These are phyloP conservation scores for Tupaia chinensis DNA, from an alignment of 2,113 vertebrate species.

Conservation along the genomic window DNA sequence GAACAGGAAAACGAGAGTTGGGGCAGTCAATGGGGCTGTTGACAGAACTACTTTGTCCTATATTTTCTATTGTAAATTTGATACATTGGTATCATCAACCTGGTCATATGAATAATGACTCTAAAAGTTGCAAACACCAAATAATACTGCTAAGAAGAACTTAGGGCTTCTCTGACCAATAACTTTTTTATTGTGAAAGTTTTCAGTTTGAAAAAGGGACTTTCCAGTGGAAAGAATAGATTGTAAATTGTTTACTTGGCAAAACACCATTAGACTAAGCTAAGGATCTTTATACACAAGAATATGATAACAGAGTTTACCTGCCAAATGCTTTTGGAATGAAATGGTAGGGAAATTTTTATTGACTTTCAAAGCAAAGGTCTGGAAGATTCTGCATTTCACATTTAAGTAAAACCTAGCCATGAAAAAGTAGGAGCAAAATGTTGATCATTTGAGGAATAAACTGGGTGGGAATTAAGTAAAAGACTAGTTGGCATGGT, in stretches of 20 bases:
- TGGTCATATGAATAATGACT: slow-evolving; percentile 36
- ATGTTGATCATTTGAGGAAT: not conserved
- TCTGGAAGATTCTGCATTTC: slow-evolving; percentile 34
- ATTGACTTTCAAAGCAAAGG: slow-evolving; percentile 51
- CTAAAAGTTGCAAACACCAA: slow-evolving; percentile 57
- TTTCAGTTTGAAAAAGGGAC: slow-evolving; percentile 72
- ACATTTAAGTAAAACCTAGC: slow-evolving; percentile 22
- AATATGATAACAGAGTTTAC: slow-evolving; percentile 66
- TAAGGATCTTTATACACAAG: slow-evolving; percentile 63
- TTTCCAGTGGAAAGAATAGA: slow-evolving; percentile 82
- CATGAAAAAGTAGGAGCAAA: not conserved
- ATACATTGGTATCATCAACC: slow-evolving; percentile 32
- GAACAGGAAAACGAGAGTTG: not conserved
- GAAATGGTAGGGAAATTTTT: slow-evolving; percentile 62
- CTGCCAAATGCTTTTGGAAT: slow-evolving; percentile 75
- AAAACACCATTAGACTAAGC: slow-evolving; percentile 71
- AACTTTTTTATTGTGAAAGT: slow-evolving; percentile 72
- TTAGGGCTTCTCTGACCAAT: slow-evolving; percentile 48
- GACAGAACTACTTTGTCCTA: slow-evolving; percentile 42
- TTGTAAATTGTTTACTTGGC: slow-evolving; percentile 82
- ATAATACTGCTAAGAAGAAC: slow-evolving; percentile 52
- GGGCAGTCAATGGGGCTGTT: slow-evolving; percentile 19
- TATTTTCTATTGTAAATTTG: slow-evolving; percentile 57
- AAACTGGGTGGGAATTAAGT: not conserved
- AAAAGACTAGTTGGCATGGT: not conserved